phyloP scores from a whole-genome alignment of 2,797 vertebrate species.

The Spea hammondii region DNA sequence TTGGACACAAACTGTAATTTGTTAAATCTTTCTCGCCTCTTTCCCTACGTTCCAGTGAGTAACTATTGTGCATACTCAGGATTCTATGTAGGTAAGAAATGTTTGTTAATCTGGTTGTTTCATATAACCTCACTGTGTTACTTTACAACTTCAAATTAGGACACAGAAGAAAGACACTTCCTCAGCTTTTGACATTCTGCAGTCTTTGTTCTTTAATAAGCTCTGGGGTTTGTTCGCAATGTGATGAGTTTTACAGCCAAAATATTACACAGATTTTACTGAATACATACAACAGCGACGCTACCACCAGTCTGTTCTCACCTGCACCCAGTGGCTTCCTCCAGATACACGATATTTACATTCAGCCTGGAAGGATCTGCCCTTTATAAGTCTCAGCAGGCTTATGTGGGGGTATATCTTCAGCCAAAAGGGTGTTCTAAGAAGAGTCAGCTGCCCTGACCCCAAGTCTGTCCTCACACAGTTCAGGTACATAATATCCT shows the following conservation, averaged over 20 bases:
- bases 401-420: constrained; percentile 23
- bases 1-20: too few relatives aligned
- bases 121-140: too few relatives aligned
- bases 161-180: not conserved
- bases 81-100: too few relatives aligned
- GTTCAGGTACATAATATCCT: constrained; percentile 6
- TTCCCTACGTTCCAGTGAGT: too few relatives aligned
- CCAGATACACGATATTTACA: constrained; percentile 45
- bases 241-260: constrained; percentile 64
- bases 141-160: too few relatives aligned
- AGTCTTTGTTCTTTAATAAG: constrained; percentile 69
- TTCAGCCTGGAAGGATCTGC: constrained; percentile 44
- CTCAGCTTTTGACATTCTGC: constrained; percentile 25
- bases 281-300: constrained; percentile 62
- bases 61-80: too few relatives aligned
- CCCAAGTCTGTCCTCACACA: constrained; percentile 15
- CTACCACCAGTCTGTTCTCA: constrained; percentile 33
- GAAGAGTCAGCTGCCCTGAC: constrained; percentile 11
- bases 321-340: constrained; percentile 14
- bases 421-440: constrained; percentile 12
- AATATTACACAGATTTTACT: constrained; percentile 70
- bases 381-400: constrained; percentile 42
- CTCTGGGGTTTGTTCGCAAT: constrained; percentile 65
- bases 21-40: too few relatives aligned
- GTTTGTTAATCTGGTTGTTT: too few relatives aligned